These are phyloP conservation scores for Melanostigma gelatinosum DNA, from an alignment of 2,113 vertebrate species.

Conservation along the genomic window DNA sequence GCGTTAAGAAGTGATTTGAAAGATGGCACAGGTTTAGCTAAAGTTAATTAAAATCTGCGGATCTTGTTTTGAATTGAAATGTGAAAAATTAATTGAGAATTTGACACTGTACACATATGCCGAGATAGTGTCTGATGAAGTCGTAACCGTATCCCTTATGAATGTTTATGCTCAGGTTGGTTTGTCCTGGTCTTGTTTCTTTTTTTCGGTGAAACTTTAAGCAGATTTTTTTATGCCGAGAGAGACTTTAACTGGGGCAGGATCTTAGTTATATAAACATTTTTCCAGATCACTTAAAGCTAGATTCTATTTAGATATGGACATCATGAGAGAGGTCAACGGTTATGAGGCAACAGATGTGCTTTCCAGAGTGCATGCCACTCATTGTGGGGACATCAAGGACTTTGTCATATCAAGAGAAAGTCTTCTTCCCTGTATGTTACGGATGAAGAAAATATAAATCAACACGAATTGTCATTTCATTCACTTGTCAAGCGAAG, in stretches of 20 bases:
- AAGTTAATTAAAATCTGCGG: background rate
- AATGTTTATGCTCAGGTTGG: background rate
- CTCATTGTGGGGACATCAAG: background rate
- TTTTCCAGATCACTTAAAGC: conserved; percentile 3
- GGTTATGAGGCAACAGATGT: background rate
- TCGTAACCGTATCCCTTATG: background rate
- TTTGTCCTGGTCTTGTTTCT: background rate
- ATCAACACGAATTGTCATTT: background rate
- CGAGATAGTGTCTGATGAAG: background rate
- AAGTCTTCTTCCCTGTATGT: background rate
- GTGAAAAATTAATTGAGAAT: background rate
- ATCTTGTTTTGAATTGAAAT: background rate
- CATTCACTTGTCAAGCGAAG: background rate
- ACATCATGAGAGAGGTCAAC: background rate
- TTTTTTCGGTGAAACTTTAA: conserved; percentile 10
- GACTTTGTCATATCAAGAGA: background rate
- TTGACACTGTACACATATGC: background rate
- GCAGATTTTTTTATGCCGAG: background rate
- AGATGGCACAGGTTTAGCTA: background rate
- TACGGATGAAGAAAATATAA: background rate
- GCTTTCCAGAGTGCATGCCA: background rate
- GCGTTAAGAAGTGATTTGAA: background rate
- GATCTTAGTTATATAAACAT: conserved; percentile 15
- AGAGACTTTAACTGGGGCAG: conserved; percentile 18
- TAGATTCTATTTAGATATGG: background rate